Conservation (phyloP, 30 jellyfish, hydroid and myxozoan genomes). For the Clytia hemisphaerica region DNA sequence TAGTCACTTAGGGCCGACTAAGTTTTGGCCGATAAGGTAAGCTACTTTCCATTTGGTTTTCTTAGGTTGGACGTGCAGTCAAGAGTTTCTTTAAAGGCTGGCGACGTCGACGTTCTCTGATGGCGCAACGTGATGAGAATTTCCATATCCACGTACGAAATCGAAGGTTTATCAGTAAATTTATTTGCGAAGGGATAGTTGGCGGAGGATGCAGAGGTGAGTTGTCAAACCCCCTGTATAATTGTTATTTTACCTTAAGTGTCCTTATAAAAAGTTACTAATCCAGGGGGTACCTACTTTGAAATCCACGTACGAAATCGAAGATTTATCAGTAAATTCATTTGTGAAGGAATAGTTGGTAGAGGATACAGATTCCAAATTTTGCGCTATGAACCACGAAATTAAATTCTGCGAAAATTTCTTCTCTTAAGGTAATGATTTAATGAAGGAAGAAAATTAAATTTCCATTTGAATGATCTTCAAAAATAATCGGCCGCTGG, state of each 20-base stretch:
- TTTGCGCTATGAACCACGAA: no score
- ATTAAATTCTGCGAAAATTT: no score
- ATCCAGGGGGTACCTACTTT: no score
- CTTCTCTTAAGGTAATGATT: no score
- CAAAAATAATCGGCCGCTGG: no score
- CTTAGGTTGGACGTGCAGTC: slow-evolving; percentile 85
- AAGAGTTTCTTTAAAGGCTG: slow-evolving; percentile 88
- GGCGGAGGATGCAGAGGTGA: slow-evolving; percentile 99
- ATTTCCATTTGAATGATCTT: no score
- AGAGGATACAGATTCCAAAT: slow-evolving; percentile 98
- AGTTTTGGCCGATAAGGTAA: no score
- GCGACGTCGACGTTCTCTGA: slow-evolving; percentile 82
- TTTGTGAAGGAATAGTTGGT: slow-evolving; percentile 98
- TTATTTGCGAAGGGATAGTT: slow-evolving; percentile 94
- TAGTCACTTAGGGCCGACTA: no score
- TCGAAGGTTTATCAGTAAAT: slow-evolving; percentile 83
- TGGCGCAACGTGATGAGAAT: slow-evolving; percentile 68
- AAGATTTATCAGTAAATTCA: slow-evolving; percentile 81
- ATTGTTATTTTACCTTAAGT: no score
- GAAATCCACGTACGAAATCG: slow-evolving; percentile 86
- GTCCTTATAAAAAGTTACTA: no score
- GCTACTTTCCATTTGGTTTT: not conserved
- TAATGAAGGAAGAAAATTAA: no score
- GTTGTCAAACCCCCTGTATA: no score
- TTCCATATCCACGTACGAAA: slow-evolving; percentile 87